Percentiles rank a stretch among this genome's conserved stretches.
phyloP scores from a whole-genome alignment of 1,140 invertebrate species.

The Aphidius gifuensis region DNA sequence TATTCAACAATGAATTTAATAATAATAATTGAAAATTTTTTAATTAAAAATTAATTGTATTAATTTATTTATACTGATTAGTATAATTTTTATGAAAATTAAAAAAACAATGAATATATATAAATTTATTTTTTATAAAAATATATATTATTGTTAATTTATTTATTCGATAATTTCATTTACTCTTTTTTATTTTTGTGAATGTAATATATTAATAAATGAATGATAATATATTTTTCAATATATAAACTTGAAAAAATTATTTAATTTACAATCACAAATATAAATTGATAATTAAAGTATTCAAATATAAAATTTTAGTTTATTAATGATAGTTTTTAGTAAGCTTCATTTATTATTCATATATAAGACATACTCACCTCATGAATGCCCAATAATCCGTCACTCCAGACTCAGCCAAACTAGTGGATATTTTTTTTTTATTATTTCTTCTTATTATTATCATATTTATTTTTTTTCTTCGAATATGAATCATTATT shows the following conservation, averaged over 20 bases:
- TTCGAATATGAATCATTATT: conserved; percentile 12
- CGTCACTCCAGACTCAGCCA: conserved; percentile 14
- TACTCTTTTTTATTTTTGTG: too few relatives aligned
- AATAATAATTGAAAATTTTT: conserved; percentile 2
- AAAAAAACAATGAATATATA: background rate
- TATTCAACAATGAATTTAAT: conserved; percentile 1
- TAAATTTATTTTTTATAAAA: conserved; percentile 5
- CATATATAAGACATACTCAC: conserved; percentile 18
- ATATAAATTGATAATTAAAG: conserved; percentile 20
- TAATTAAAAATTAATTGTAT: background rate
- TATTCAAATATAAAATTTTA: background rate
- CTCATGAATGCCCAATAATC: conserved; percentile 25
- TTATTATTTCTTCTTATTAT: too few relatives aligned
- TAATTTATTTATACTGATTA: background rate
- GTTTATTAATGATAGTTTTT: conserved; percentile 18
- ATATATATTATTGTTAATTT: too few relatives aligned
- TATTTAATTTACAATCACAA: too few relatives aligned
- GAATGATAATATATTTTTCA: too few relatives aligned
- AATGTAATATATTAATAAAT: too few relatives aligned
- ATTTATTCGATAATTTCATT: too few relatives aligned
- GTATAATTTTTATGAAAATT: background rate
- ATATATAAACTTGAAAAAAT: too few relatives aligned
- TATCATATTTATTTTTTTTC: too few relatives aligned
- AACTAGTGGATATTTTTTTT: conserved; percentile 10
- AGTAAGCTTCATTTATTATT: conserved; percentile 19